phyloP scores from a whole-genome alignment of 2,797 vertebrate genomes.

The Nasua narica region DNA sequence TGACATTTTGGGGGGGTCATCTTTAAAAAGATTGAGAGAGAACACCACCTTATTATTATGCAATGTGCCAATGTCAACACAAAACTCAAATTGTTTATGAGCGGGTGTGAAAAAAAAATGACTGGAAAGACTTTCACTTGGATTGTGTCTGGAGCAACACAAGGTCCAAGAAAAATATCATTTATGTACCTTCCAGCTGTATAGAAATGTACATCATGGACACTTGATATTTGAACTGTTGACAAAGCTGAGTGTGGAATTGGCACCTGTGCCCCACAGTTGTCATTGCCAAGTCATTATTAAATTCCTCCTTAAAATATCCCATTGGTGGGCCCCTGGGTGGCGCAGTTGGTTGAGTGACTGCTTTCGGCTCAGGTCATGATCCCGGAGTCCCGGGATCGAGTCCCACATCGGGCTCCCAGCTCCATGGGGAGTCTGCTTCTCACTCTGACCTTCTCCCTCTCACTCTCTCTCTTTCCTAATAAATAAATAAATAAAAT shows the following conservation, averaged over 20 bases:
- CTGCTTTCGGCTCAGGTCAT: too few relatives aligned
- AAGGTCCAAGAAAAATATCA: neutral
- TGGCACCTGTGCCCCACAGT: neutral
- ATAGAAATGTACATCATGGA: neutral
- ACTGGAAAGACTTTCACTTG: neutral
- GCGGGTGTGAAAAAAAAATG: neutral
- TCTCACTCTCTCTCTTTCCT: too few relatives aligned
- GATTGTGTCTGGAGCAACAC: neutral
- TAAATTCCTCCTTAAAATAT: conserved; percentile 49
- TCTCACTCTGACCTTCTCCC: too few relatives aligned
- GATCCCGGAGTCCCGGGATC: too few relatives aligned
- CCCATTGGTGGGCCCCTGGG: too few relatives aligned
- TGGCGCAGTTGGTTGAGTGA: too few relatives aligned
- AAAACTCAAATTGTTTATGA: neutral
- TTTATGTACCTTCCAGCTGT: neutral
- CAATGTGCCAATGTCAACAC: neutral
- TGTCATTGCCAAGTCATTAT: neutral
- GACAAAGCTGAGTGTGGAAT: neutral
- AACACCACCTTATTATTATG: neutral
- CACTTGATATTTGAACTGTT: neutral
- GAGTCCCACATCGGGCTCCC: too few relatives aligned
- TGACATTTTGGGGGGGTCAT: neutral
- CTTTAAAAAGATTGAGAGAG: neutral
- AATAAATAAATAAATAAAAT: too few relatives aligned
- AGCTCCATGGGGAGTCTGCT: too few relatives aligned